Conservation (phyloP, 2,113 vertebrate species). For the Psophia crepitans region DNA sequence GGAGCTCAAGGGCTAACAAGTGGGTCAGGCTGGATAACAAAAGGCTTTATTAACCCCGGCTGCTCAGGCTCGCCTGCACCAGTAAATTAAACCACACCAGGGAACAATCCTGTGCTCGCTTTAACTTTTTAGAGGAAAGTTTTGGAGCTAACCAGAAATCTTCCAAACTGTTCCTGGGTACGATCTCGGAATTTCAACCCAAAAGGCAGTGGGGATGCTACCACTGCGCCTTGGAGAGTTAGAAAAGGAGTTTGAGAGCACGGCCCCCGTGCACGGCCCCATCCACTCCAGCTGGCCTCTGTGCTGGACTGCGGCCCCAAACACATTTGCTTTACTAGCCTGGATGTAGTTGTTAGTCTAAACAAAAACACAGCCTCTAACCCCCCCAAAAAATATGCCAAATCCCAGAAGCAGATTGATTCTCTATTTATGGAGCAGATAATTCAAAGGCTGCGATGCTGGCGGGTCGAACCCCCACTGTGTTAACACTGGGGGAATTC, state of each 20-base stretch:
- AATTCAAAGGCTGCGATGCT: not conserved
- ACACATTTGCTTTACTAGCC: not conserved
- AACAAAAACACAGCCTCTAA: constrained; percentile 16
- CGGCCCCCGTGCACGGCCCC: accelerated
- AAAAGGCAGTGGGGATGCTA: not conserved
- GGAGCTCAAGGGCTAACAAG: constrained; percentile 23
- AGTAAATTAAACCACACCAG: not conserved
- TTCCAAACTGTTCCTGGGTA: accelerated
- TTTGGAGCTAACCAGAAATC: not conserved
- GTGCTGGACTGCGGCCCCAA: accelerated
- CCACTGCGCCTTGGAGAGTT: not conserved
- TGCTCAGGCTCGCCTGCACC: not conserved
- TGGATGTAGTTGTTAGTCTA: not conserved
- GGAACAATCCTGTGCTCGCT: not conserved
- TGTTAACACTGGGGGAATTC: not conserved
- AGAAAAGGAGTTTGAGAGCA: not conserved
- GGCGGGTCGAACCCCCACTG: not conserved
- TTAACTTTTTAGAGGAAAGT: not conserved
- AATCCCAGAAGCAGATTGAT: not conserved
- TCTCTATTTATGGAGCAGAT: not conserved
- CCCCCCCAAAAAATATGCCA: not conserved
- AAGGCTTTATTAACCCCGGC: not conserved
- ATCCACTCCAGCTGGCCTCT: not conserved
- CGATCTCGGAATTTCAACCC: accelerated
- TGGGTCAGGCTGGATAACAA: constrained; percentile 23